Conservation (phyloP, 2,888 invertebrate genomes). For the Hypolimnas misippus region DNA sequence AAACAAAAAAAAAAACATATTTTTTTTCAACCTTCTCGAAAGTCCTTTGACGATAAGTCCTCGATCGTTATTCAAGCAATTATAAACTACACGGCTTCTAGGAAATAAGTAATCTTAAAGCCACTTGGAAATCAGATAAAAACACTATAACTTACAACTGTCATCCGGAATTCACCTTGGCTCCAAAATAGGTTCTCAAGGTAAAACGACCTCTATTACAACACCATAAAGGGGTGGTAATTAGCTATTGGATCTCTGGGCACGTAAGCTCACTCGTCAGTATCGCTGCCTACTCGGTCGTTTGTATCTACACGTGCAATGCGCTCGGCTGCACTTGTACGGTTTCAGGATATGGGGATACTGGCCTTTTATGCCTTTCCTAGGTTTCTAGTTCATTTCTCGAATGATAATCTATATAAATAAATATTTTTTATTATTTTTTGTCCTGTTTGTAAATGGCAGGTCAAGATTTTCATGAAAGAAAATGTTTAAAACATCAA, state of each 20-base stretch:
- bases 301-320: not conserved
- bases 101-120: not conserved
- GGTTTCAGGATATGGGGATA: not conserved
- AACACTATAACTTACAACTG: slow-evolving; percentile 5
- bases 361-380: too few relatives aligned
- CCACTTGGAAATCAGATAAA: slow-evolving; percentile 6
- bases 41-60: slow-evolving; percentile 1
- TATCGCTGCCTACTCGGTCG: not conserved
- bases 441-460: too few relatives aligned
- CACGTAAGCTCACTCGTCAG: slow-evolving; percentile 29
- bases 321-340: not conserved
- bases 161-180: slow-evolving; percentile 30
- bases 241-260: slow-evolving; percentile 32
- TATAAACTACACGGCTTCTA: not conserved
- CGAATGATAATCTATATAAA: too few relatives aligned
- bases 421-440: too few relatives aligned
- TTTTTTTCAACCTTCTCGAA: not conserved
- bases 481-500: too few relatives aligned
- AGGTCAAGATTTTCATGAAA: too few relatives aligned
- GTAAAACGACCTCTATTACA: slow-evolving; percentile 22
- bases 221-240: slow-evolving; percentile 34
- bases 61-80: not conserved
- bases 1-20: not conserved
- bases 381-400: not conserved
- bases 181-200: slow-evolving; percentile 32